These are phyloP conservation scores for Staurois parvus DNA, from an alignment of 2,797 vertebrate species.

Conservation along the genomic window DNA sequence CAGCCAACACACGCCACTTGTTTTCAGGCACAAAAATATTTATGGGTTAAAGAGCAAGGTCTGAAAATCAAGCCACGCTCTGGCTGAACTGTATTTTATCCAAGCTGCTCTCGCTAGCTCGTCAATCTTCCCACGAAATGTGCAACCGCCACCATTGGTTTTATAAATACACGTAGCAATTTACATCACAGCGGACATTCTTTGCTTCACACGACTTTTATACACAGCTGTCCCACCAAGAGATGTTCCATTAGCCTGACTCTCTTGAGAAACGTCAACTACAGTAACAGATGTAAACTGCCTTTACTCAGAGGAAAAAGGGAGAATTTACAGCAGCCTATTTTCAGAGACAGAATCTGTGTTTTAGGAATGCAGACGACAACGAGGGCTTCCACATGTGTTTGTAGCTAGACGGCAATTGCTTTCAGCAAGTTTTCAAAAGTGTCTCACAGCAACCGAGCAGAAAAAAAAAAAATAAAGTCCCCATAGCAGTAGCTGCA, in stretches of 20 bases:
- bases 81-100: not conserved
- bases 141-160: not conserved
- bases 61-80: not conserved
- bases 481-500: constrained; percentile 25
- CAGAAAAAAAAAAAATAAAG: constrained; percentile 1
- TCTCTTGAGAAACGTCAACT: not conserved
- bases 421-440: constrained; percentile 27
- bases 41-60: not conserved
- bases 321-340: not conserved
- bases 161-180: not conserved
- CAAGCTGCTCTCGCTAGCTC: not conserved
- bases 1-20: not conserved
- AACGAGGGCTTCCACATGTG: not conserved
- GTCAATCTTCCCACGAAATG: not conserved
- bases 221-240: not conserved
- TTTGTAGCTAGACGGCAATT: constrained; percentile 20
- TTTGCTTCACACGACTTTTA: not conserved
- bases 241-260: not conserved
- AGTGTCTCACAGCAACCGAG: constrained; percentile 12
- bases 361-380: not conserved
- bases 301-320: not conserved
- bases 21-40: not conserved
- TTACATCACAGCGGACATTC: not conserved
- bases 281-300: constrained; percentile 2
- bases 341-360: not conserved